Percentiles rank a stretch among this genome's conserved stretches.
These are phyloP conservation scores for Notolepis coatsorum DNA, from an alignment of 2,797 vertebrate genomes.

Conservation along the genomic window DNA sequence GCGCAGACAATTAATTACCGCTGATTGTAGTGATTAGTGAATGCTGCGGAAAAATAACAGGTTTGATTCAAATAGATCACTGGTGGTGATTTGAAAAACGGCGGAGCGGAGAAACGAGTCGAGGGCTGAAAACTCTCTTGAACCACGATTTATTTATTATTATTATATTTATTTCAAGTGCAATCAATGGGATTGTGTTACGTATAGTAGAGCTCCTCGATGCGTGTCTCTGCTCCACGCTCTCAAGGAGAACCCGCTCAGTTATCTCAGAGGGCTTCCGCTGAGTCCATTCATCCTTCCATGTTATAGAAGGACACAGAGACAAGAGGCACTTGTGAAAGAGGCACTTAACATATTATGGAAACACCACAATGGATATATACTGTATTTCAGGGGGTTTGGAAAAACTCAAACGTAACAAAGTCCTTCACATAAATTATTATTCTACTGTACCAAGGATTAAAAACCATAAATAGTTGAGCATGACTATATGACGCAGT, in stretches of 20 bases:
- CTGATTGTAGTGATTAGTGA: background rate
- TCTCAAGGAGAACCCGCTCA: no score
- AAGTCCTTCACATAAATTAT: no score
- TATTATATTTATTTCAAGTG: background rate
- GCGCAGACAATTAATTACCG: background rate
- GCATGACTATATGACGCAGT: no score
- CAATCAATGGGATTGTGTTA: background rate
- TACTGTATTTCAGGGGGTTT: no score
- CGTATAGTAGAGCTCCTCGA: conserved; percentile 8
- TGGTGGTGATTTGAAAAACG: conserved; percentile 44
- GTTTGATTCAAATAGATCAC: conserved; percentile 43
- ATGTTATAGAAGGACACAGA: background rate
- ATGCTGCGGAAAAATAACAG: background rate
- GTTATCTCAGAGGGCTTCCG: no score
- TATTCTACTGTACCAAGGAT: no score
- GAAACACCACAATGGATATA: conserved; percentile 26
- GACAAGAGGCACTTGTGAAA: no score
- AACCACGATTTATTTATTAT: no score
- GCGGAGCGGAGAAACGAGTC: conserved; percentile 41
- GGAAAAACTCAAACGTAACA: no score
- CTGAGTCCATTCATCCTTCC: conserved; percentile 13
- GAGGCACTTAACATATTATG: conserved; percentile 23
- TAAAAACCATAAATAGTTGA: no score
- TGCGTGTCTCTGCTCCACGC: conserved; percentile 37
- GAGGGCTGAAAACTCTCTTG: no score